These are phyloP conservation scores for Pomatorhinus ruficollis DNA, from an alignment of 2,113 vertebrate genomes.

Conservation along the genomic window DNA sequence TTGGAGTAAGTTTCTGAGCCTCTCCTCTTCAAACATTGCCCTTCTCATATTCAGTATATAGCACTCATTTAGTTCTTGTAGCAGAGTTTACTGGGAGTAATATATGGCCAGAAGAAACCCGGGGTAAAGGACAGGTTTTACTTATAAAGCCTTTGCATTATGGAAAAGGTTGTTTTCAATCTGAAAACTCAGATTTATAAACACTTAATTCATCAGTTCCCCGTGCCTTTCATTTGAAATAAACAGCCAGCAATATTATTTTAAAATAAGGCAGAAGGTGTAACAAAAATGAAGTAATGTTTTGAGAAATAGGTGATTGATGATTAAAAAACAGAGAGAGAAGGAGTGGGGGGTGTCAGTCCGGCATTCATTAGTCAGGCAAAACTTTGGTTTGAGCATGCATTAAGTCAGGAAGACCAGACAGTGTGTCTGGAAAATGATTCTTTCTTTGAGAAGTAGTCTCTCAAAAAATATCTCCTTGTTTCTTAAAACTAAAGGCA, in stretches of 20 bases:
- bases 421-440: conserved; percentile 53
- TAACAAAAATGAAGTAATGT: conserved; percentile 65
- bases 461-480: conserved; percentile 63
- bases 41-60: neutral
- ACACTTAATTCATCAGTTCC: conserved; percentile 49
- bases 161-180: conserved; percentile 1
- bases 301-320: conserved; percentile 67
- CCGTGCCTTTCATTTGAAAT: conserved; percentile 39
- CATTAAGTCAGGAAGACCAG: conserved; percentile 54
- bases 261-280: conserved; percentile 64
- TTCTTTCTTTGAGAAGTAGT: conserved; percentile 41
- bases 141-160: conserved; percentile 40
- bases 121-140: conserved; percentile 9
- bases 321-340: conserved; percentile 64
- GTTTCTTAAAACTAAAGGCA: conserved; percentile 56
- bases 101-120: neutral
- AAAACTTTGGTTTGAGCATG: conserved; percentile 40
- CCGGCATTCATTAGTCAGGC: conserved; percentile 52
- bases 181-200: conserved; percentile 53
- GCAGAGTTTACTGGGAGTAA: neutral
- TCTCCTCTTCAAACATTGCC: neutral
- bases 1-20: neutral
- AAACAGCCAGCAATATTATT: conserved; percentile 58
- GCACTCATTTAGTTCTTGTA: neutral
- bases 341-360: conserved; percentile 8